Conservation (phyloP, 2,797 vertebrate genomes). For the Malacoraja senta region DNA sequence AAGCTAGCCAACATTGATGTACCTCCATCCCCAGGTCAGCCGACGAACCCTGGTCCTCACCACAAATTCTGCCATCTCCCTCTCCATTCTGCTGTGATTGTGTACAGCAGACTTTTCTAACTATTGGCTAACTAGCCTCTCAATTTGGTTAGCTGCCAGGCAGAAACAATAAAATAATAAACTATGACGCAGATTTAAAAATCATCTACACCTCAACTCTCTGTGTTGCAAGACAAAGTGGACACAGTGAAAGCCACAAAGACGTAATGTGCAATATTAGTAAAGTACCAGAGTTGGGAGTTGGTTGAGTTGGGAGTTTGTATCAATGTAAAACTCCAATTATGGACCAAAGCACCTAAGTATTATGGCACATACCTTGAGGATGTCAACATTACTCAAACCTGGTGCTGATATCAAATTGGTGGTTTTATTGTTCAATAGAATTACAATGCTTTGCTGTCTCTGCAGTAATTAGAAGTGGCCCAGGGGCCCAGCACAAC, state of each 20-base stretch:
- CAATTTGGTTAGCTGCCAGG: background rate
- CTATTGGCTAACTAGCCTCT: background rate
- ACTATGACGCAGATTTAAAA: background rate
- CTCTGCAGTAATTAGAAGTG: background rate
- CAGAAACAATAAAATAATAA: background rate
- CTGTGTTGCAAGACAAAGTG: background rate
- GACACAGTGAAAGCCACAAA: background rate
- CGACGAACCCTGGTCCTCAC: too few species aligned
- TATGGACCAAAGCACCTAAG: background rate
- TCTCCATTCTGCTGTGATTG: background rate
- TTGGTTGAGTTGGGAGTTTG: background rate
- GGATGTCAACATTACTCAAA: background rate
- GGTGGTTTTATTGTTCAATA: background rate
- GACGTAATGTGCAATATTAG: background rate
- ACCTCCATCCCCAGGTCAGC: background rate
- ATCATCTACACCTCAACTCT: background rate
- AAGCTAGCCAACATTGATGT: background rate
- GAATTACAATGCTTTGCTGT: background rate
- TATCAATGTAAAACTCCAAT: background rate
- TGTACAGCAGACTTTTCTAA: background rate
- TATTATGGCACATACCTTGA: background rate
- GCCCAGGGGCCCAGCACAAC: too few species aligned
- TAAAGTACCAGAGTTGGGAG: background rate
- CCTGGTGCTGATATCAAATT: background rate
- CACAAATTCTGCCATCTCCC: background rate